Percentiles rank a stretch among this genome's conserved stretches.
Conservation (phyloP, 2,888 invertebrate species). For the Lapara coniferarum region DNA sequence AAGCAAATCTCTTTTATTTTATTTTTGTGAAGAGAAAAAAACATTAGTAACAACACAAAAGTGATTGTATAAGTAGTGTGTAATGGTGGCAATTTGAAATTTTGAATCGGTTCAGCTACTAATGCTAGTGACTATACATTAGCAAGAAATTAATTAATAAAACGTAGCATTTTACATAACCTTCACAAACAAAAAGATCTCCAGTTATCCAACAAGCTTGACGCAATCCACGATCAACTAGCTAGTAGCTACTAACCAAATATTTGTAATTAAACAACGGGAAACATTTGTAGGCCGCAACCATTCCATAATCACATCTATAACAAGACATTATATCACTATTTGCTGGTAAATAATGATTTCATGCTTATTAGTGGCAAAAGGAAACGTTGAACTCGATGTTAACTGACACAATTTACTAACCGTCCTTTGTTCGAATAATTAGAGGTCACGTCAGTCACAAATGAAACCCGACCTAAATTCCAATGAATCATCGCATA, state of each 20-base stretch:
- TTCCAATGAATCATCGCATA: conserved; percentile 52
- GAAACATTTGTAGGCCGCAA: conserved; percentile 5
- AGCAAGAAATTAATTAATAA: no score
- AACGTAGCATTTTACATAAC: no score
- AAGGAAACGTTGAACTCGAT: conserved; percentile 20
- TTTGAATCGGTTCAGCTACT: no score
- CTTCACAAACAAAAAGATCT: no score
- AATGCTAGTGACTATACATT: no score
- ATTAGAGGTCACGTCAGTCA: conserved; percentile 53
- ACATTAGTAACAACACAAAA: no score
- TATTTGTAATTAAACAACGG: not conserved
- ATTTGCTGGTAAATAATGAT: conserved; percentile 17
- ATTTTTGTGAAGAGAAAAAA: no score
- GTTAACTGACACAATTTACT: conserved; percentile 39
- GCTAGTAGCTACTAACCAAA: not conserved
- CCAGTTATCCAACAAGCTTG: not conserved
- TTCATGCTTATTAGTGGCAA: conserved; percentile 4
- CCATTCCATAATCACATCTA: conserved; percentile 2
- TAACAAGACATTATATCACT: conserved; percentile 13
- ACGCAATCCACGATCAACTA: not conserved
- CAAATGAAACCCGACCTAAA: conserved; percentile 54
- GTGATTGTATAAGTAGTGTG: no score
- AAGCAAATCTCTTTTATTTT: no score
- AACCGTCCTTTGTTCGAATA: conserved; percentile 63
- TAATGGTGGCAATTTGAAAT: no score